These are phyloP conservation scores for Labrus mixtus DNA, from an alignment of 2,113 vertebrate genomes.

Conservation along the genomic window DNA sequence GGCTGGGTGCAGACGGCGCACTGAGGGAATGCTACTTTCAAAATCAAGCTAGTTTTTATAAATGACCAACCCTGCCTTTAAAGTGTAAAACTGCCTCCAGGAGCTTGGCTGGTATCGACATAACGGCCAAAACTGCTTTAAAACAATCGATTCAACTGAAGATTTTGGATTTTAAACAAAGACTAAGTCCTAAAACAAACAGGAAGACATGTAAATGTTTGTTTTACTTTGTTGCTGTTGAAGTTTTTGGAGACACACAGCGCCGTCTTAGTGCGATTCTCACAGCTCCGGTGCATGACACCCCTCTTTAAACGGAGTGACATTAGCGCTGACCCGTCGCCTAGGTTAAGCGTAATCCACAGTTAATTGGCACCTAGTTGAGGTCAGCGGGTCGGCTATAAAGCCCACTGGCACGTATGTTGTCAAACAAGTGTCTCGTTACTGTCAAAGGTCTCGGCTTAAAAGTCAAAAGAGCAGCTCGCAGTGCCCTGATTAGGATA, in stretches of 20 bases:
- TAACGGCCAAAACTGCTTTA: too few relatives aligned
- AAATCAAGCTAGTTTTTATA: too few relatives aligned
- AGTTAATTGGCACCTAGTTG: constrained; percentile 83
- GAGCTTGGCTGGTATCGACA: too few relatives aligned
- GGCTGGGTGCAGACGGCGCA: too few relatives aligned
- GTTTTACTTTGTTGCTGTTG: background rate
- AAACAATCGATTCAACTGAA: too few relatives aligned
- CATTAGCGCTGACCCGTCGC: constrained; percentile 77
- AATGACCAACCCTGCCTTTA: too few relatives aligned
- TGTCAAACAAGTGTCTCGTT: constrained; percentile 83
- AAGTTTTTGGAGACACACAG: constrained; percentile 2
- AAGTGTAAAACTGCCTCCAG: too few relatives aligned
- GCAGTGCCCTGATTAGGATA: constrained; percentile 60
- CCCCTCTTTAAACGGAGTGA: constrained; percentile 72
- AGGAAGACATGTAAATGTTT: background rate
- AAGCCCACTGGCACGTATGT: constrained; percentile 76
- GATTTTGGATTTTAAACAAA: too few relatives aligned
- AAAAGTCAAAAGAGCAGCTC: constrained; percentile 77
- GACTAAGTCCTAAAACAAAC: too few relatives aligned
- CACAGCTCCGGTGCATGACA: constrained; percentile 53
- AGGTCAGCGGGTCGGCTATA: constrained; percentile 73
- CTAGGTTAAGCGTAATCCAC: constrained; percentile 82
- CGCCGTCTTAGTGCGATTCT: constrained; percentile 38
- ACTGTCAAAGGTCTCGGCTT: constrained; percentile 72
- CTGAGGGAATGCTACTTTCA: too few relatives aligned